These are phyloP conservation scores for Odontesthes bonariensis DNA, from an alignment of 2,113 vertebrate genomes.

Conservation along the genomic window DNA sequence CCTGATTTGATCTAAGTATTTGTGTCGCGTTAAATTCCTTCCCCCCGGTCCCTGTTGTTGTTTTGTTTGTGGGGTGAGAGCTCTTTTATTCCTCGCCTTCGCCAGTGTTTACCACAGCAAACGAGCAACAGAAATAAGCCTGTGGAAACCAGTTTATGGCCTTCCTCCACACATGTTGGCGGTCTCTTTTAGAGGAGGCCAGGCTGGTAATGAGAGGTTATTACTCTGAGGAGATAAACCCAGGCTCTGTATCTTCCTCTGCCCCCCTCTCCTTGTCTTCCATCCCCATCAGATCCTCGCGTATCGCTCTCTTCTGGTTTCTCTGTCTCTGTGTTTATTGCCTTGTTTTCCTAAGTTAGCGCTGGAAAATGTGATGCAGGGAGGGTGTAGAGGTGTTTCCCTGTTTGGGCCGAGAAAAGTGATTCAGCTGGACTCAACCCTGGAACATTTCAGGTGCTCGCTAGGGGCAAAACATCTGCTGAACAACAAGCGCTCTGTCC, in stretches of 20 bases:
- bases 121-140: slow-evolving; percentile 63
- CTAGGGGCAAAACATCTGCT: slow-evolving; percentile 43
- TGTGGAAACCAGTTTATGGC: slow-evolving; percentile 61
- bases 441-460: slow-evolving; percentile 65
- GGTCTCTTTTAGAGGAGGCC: slow-evolving; percentile 67
- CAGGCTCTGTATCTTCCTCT: slow-evolving; percentile 37
- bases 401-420: slow-evolving; percentile 33
- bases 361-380: slow-evolving; percentile 66
- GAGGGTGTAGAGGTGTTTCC: slow-evolving; percentile 45
- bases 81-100: slow-evolving; percentile 29
- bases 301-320: slow-evolving; percentile 8
- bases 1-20: background rate
- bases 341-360: slow-evolving; percentile 53
- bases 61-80: slow-evolving; percentile 38
- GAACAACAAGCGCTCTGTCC: slow-evolving; percentile 25
- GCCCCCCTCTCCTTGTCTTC: background rate
- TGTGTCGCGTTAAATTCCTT: background rate
- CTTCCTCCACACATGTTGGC: slow-evolving; percentile 70
- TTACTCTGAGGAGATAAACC: slow-evolving; percentile 55
- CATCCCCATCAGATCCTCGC: slow-evolving; percentile 30
- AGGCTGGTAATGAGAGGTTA: slow-evolving; percentile 74
- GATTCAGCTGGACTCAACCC: slow-evolving; percentile 50
- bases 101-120: slow-evolving; percentile 70
- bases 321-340: background rate
- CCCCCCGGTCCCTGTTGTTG: background rate